Percentiles rank a stretch among this genome's conserved stretches.
phyloP scores from a whole-genome alignment of 2,888 invertebrate species.

The Spisula solida region DNA sequence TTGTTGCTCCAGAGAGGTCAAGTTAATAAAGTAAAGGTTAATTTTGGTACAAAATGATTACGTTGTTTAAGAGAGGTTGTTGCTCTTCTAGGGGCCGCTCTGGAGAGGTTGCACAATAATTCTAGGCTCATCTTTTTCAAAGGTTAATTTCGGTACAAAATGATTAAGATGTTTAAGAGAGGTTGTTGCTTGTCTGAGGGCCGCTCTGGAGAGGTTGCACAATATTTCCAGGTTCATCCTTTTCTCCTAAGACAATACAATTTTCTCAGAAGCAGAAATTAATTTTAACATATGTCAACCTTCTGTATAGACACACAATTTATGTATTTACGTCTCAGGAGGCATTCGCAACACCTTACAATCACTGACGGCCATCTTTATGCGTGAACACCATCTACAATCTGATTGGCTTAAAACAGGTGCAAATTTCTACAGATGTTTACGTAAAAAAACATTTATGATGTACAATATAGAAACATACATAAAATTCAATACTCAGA shows the following conservation, averaged over 20 bases:
- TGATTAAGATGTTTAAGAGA: too few relatives aligned
- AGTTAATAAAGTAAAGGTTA: too few relatives aligned
- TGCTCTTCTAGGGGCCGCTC: too few relatives aligned
- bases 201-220: too few relatives aligned
- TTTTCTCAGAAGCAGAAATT: neutral
- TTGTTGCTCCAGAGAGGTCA: too few relatives aligned
- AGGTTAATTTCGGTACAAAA: too few relatives aligned
- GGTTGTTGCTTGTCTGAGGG: too few relatives aligned
- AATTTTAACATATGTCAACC: neutral
- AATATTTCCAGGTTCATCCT: too few relatives aligned
- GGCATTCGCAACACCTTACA: slow-evolving; percentile 33
- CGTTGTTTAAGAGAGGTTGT: too few relatives aligned
- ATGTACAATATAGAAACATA: slow-evolving; percentile 15
- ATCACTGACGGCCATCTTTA: slow-evolving; percentile 70
- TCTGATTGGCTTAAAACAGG: slow-evolving; percentile 66
- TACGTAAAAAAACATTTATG: slow-evolving; percentile 53
- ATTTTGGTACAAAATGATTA: too few relatives aligned
- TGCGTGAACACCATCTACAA: slow-evolving; percentile 54
- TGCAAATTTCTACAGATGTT: slow-evolving; percentile 54
- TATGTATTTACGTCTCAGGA: neutral
- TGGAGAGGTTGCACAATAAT: too few relatives aligned
- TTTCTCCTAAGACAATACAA: neutral
- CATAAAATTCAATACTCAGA: neutral
- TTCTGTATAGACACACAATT: neutral
- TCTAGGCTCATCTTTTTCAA: too few relatives aligned